Conservation (phyloP, 2,797 vertebrate species). For the Micropoecilia bifurca region DNA sequence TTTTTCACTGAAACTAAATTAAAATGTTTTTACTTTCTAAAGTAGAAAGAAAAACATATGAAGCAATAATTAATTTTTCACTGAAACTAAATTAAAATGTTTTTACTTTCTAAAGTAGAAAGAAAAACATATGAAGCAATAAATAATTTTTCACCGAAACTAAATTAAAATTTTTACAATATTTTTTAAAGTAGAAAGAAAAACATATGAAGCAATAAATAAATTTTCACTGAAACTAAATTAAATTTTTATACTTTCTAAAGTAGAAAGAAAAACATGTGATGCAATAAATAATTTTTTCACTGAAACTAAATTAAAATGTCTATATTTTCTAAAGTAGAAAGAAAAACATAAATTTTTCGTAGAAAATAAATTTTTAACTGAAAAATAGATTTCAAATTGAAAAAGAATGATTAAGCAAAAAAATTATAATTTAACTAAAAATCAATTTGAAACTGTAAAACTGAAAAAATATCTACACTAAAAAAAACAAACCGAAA, state of each 20-base stretch:
- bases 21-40: background rate
- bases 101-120: background rate
- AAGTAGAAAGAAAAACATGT: background rate
- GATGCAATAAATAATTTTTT: too few relatives aligned
- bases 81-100: background rate
- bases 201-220: too few relatives aligned
- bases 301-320: background rate
- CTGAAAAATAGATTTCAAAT: background rate
- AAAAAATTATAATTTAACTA: background rate
- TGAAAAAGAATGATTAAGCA: background rate
- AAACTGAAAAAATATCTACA: background rate
- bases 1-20: too few relatives aligned
- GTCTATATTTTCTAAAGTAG: background rate
- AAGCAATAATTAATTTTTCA: too few relatives aligned
- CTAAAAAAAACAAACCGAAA: too few relatives aligned
- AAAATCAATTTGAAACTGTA: too few relatives aligned
- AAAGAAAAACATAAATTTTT: background rate
- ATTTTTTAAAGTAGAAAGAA: background rate
- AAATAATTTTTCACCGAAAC: too few relatives aligned
- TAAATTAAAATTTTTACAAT: background rate
- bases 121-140: too few relatives aligned
- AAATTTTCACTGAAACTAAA: too few relatives aligned
- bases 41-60: background rate
- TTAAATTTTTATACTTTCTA: background rate
- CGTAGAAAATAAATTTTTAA: too few relatives aligned